Conservation (phyloP, 2,888 invertebrate genomes). For the Drepana falcataria region DNA sequence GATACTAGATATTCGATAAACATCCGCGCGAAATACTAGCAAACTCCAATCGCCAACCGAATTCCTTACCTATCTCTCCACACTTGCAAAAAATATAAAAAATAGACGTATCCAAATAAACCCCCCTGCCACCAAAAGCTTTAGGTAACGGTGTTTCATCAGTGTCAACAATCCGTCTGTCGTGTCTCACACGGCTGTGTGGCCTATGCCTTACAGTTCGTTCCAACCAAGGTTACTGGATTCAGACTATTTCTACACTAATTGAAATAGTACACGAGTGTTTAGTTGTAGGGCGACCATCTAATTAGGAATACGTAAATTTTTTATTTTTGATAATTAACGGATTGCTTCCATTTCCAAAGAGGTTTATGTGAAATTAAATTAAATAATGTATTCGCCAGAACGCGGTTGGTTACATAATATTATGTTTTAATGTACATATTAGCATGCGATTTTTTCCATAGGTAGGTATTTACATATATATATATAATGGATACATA, state of each 20-base stretch:
- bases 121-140: neutral
- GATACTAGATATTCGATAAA: no score
- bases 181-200: neutral
- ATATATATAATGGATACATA: no score
- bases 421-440: no score
- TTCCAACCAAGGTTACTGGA: slow-evolving; percentile 27
- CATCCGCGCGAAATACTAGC: neutral
- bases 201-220: slow-evolving; percentile 3
- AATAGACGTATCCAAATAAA: no score
- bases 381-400: no score
- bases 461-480: no score
- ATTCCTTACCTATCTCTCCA: neutral
- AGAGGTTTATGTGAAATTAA: no score
- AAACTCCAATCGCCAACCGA: neutral
- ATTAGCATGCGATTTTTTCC: no score
- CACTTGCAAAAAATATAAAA: neutral
- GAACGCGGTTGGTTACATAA: no score
- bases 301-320: neutral
- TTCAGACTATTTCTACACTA: slow-evolving; percentile 34
- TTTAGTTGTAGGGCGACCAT: slow-evolving; percentile 17
- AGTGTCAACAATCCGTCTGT: neutral
- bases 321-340: no score
- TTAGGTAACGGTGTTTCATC: neutral
- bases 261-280: slow-evolving; percentile 41
- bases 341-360: no score